phyloP scores from a whole-genome alignment of 2,113 vertebrate genomes.

The Sebastes fasciatus region DNA sequence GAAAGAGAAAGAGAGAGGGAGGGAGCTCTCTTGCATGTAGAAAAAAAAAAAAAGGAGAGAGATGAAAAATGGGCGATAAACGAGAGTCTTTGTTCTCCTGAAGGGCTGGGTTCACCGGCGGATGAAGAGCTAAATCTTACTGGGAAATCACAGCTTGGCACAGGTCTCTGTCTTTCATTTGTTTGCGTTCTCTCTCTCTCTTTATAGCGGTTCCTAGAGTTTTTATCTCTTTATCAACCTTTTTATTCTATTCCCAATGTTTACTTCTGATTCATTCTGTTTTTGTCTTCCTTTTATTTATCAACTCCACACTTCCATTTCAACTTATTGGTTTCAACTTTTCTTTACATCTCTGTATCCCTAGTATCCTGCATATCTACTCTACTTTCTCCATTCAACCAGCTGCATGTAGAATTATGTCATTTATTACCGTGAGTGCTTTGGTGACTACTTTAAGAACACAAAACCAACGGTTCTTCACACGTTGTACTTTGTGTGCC shows the following conservation, averaged over 20 bases:
- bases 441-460: background rate
- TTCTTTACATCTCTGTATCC: background rate
- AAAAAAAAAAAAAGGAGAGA: constrained; percentile 33
- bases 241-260: background rate
- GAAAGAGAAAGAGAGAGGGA: constrained; percentile 33
- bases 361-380: too few relatives aligned
- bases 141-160: constrained; percentile 68
- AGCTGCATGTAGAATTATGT: background rate
- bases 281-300: background rate
- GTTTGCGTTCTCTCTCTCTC: constrained; percentile 4
- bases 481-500: too few relatives aligned
- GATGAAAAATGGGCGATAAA: constrained; percentile 65
- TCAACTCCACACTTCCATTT: background rate
- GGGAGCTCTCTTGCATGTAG: constrained; percentile 46
- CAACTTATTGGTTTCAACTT: background rate
- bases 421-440: background rate
- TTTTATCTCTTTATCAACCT: constrained; percentile 37
- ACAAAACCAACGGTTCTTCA: too few relatives aligned
- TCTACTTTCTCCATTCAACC: background rate
- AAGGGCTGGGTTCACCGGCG: constrained; percentile 38
- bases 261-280: background rate
- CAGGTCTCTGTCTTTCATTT: constrained; percentile 53
- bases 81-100: constrained; percentile 69
- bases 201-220: constrained; percentile 24
- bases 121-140: constrained; percentile 66